Conservation (phyloP, 1,140 invertebrate genomes). For the Cheumatopsyche charites region DNA sequence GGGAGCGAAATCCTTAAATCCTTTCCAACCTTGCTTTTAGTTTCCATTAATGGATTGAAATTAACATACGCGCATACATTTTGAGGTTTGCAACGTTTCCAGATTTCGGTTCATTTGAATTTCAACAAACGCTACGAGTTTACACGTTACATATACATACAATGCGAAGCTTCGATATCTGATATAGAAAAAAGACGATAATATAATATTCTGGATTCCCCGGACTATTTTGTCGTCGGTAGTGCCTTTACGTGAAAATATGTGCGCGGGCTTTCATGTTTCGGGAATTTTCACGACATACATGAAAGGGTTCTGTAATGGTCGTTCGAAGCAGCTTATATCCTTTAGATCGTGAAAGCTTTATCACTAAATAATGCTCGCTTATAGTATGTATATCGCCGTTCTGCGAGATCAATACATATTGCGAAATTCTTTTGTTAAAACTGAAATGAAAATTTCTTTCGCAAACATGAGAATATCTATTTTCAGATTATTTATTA, state of each 20-base stretch:
- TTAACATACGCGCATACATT: conserved; percentile 5
- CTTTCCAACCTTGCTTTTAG: neutral
- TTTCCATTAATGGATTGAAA: conserved; percentile 7
- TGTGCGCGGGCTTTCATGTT: conserved; percentile 19
- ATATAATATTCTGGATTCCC: conserved; percentile 8
- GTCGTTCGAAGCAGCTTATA: conserved; percentile 3
- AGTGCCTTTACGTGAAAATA: conserved; percentile 20
- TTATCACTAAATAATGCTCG: conserved; percentile 5
- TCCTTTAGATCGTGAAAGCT: conserved; percentile 14
- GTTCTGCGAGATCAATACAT: too few relatives aligned
- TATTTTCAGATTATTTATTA: too few relatives aligned
- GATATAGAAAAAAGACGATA: conserved; percentile 2
- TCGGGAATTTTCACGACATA: conserved; percentile 21
- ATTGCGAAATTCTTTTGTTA: too few relatives aligned
- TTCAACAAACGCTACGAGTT: neutral
- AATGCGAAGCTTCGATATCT: too few relatives aligned
- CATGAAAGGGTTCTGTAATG: conserved; percentile 24
- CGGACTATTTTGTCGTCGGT: conserved; percentile 14
- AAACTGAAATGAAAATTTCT: too few relatives aligned
- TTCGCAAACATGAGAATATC: too few relatives aligned
- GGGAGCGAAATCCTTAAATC: too few relatives aligned
- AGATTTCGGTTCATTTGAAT: conserved; percentile 5
- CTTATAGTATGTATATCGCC: too few relatives aligned
- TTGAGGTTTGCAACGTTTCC: conserved; percentile 4
- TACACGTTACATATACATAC: too few relatives aligned